Percentiles rank a stretch among this genome's conserved stretches.
phyloP scores from a whole-genome alignment of 2,113 vertebrate species.

The Pomatorhinus ruficollis region DNA sequence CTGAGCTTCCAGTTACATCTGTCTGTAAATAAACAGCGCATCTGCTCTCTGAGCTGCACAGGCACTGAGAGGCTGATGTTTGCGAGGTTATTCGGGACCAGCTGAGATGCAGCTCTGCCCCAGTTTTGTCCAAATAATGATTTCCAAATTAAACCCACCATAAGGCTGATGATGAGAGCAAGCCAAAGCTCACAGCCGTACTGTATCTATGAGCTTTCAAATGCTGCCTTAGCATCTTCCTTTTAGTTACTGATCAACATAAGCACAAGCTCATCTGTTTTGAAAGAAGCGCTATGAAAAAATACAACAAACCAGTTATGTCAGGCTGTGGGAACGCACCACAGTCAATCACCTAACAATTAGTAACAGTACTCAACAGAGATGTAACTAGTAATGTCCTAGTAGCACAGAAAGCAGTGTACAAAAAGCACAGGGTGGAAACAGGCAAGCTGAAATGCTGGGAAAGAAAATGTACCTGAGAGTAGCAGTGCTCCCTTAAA shows the following conservation, averaged over 20 bases:
- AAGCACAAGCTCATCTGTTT: not conserved
- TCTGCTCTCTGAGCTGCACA: not conserved
- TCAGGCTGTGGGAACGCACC: not conserved
- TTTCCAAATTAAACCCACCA: conserved; percentile 25
- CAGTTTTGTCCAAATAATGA: conserved; percentile 11
- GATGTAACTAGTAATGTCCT: not conserved
- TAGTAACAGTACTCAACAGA: not conserved
- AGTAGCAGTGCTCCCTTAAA: not conserved
- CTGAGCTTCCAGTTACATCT: not conserved
- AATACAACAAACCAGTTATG: not conserved
- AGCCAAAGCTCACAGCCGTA: not conserved
- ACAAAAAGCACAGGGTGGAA: not conserved
- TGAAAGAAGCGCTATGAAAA: not conserved
- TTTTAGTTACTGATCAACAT: not conserved
- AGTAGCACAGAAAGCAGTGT: not conserved
- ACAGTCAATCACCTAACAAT: not conserved
- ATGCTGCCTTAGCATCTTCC: not conserved
- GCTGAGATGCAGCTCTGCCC: conserved; percentile 9
- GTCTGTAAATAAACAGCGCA: not conserved
- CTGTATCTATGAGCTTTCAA: not conserved
- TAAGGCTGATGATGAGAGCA: not conserved
- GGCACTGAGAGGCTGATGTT: not conserved
- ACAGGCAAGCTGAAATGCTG: not conserved
- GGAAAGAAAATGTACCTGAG: not conserved
- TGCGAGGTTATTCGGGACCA: not conserved